Evolutionary conservation across 1,140 invertebrate species (phyloP), one percentile per base, ranked within the genome.

Genomic region (Heliconius congener): DNA sequence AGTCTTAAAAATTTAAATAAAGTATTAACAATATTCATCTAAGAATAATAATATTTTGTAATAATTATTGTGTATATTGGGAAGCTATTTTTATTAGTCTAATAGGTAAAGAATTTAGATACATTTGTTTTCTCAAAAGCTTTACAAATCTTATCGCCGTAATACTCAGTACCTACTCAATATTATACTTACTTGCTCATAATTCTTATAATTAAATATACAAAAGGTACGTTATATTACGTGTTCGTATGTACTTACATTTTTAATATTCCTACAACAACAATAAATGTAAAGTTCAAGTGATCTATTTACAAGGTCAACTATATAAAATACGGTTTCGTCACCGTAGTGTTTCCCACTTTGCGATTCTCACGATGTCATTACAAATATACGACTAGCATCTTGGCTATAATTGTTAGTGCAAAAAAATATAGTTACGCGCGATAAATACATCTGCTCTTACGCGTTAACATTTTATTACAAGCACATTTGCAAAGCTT

Each of bases 361-460:
- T 76, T 81, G 79, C 81, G 60, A 23, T 76, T 73, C 77, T 78
- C 71, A 79, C 82, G 77, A 83, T 79, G 84, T 77, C 76, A 86
- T 85, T 77, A 84, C 84, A 80, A 84, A 75, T 73, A 70, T 78
- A 75, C 73, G 80, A 70, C 71, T 74, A 9, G 60, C 60, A 66
- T 30, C 80, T 83, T 85, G 82, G 82, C 84, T 37, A 0, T 16
- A 70, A 23, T 27, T 84, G 87, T 83, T 86, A 86, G 81, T 84
- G 84, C 83, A 85, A 87, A 90, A 52, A 87, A 87, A 60, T 80
- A 81, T 86, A 81, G n/a, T 42, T n/a, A 30, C 70, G 71, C 30
- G 72, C 55, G 76, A 73, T 66, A 46, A 72, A 42, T 57, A 57
- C 74, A 23, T 50, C 60, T 70, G 57, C 66, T 76, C 8, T 70